Evolutionary conservation across 2,113 vertebrate genomes (phyloP).

Genomic region (Chloebia gouldiae): DNA sequence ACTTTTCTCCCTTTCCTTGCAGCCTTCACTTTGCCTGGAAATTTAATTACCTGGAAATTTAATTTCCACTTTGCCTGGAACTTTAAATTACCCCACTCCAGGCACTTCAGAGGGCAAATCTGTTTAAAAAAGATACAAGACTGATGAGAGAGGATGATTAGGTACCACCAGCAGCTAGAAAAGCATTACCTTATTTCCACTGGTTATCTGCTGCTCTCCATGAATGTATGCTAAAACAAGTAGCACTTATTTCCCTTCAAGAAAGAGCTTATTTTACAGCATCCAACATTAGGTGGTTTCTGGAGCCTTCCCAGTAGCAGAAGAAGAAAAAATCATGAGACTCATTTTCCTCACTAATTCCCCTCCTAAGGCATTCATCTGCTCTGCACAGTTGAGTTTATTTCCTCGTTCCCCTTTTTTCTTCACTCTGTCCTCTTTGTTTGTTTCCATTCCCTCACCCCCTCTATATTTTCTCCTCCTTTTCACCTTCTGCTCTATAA

Average conservation of each 20-base stretch:
- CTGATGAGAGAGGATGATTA: not conserved
- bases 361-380: not conserved
- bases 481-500: not conserved
- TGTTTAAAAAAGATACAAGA: not conserved
- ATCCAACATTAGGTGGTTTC: not conserved
- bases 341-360: not conserved
- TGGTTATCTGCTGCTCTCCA: not conserved
- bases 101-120: not conserved
- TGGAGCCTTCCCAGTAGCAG: not conserved
- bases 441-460: not conserved
- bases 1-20: not conserved
- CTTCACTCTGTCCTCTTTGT: not conserved
- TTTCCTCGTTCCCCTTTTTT: not conserved
- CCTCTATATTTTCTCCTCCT: not conserved
- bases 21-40: not conserved
- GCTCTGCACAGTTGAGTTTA: not conserved
- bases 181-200: not conserved
- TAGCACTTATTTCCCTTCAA: not conserved
- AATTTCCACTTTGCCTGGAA: not conserved
- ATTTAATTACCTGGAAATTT: slow-evolving; percentile 4
- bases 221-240: not conserved
- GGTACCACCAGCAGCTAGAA: not conserved
- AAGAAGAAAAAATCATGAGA: not conserved
- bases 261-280: not conserved
- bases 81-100: not conserved